phyloP scores from a whole-genome alignment of 1,140 invertebrate species.

The Drosophila dunni region DNA sequence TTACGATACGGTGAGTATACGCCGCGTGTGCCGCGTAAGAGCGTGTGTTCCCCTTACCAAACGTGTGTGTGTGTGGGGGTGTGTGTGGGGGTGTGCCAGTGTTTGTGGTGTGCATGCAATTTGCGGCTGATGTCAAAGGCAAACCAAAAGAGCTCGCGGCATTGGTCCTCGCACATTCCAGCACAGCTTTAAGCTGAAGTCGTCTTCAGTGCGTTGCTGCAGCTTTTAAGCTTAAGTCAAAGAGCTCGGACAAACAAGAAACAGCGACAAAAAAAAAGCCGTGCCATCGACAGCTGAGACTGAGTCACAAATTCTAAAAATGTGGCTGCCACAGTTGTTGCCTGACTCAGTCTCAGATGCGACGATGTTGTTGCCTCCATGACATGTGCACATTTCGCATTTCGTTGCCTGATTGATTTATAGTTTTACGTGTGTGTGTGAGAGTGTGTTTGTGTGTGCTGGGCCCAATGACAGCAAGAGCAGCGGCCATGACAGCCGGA shows the following conservation, averaged over 20 bases:
- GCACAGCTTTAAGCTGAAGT: constrained; percentile 45
- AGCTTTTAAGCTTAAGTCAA: constrained; percentile 30
- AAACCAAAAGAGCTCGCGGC: constrained; percentile 70
- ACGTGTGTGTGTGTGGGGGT: constrained; percentile 17
- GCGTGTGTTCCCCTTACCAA: not conserved
- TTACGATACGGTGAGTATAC: constrained; percentile 94
- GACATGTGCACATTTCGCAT: constrained; percentile 80
- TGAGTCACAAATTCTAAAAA: constrained; percentile 45
- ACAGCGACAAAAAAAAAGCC: not conserved
- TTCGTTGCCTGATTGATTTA: constrained; percentile 80
- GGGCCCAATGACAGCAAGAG: constrained; percentile 32
- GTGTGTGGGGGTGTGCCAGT: constrained; percentile 1
- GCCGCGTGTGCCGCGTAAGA: constrained; percentile 1
- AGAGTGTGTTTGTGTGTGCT: constrained; percentile 55
- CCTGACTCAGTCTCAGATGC: constrained; percentile 20
- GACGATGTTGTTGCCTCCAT: constrained; percentile 48
- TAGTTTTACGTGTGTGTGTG: constrained; percentile 61
- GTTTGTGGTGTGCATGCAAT: constrained; percentile 52
- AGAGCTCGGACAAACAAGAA: not conserved
- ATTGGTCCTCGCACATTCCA: constrained; percentile 56
- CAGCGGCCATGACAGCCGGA: constrained; percentile 49
- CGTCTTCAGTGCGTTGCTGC: constrained; percentile 4
- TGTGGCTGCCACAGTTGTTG: constrained; percentile 26
- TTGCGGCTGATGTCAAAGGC: constrained; percentile 73
- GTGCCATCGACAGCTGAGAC: constrained; percentile 28